Base-by-base conservation (phyloP, 2,113 vertebrate species). In the Neodon shergylaensis region DNA sequence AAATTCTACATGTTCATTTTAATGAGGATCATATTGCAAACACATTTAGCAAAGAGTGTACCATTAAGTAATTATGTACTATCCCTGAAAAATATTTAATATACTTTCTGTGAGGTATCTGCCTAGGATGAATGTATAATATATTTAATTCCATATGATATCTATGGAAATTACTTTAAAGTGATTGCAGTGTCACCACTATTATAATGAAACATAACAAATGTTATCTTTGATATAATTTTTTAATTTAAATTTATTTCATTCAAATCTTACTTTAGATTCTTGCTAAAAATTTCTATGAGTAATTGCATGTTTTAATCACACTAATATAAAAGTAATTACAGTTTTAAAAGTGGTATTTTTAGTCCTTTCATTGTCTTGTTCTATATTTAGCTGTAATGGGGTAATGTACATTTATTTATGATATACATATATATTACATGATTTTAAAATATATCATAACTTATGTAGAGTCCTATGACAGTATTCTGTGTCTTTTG, bases 121-220 rank as follows among this genome's bases (percentile, higher is more conserved):
- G 33, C 22, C 28, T 93, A 44, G 9, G 92, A 54, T 85, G 33
- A 95, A 93, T 95, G 68, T 92, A 74, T 92, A 92, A 91, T 14
- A 91, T 16, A 85, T 97, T 96, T 89, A 86, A 91, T 95, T 92
- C 42, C 77, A 33, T 54, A 82, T 54, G 88, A 31, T 88, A 88
- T 90, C 89, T 92, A 16, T 54, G 65, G 52, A 97, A 97, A 96
- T 94, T 93, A 74, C 36, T 94, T 97, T 49, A 66, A 89, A 92
- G 72, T 94, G 6, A 95, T 81, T 92, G 58, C 36, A 96, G 4
- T 89, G 76, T 91, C 10, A 21, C 74, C 79, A 16, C 2, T 78
- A 52, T 70, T 49, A 65, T 1, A 22, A 54, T 78, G 14, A 96
- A 92, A 86, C 94, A 78, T 36, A 16, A 91, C 1, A 79, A 91